A percentile compares a stretch with the other conserved stretches of the same genome.
phyloP scores from a whole-genome alignment of 2,797 vertebrate species.

The Lagocephalus sceleratus region DNA sequence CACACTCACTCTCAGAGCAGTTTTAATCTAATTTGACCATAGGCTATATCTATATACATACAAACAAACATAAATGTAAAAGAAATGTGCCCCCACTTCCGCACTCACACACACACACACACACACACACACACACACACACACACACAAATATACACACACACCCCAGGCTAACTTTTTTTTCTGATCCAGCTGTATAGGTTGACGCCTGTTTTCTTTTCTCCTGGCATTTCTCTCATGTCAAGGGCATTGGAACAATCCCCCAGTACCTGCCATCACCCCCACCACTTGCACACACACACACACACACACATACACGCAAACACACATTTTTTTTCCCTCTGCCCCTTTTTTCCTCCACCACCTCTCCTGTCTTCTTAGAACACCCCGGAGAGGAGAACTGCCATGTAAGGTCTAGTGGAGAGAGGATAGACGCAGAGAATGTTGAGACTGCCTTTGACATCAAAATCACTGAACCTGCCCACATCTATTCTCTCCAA shows the following conservation, averaged over 20 bases:
- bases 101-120: conserved; percentile 3
- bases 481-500: conserved; percentile 68
- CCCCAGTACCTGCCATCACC: conserved; percentile 67
- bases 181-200: conserved; percentile 25
- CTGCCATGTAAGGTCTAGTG: conserved; percentile 76
- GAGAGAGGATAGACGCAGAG: conserved; percentile 69
- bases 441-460: conserved; percentile 66
- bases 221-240: conserved; percentile 54
- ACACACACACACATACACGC: neutral
- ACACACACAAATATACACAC: conserved; percentile 11
- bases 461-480: conserved; percentile 72
- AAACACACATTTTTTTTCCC: conserved; percentile 12
- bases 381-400: conserved; percentile 68
- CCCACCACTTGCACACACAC: conserved; percentile 1
- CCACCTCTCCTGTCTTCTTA: conserved; percentile 61
- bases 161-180: conserved; percentile 19
- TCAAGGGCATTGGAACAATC: conserved; percentile 75
- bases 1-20: conserved; percentile 9
- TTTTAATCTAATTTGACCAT: conserved; percentile 6
- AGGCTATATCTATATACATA: neutral
- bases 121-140: conserved; percentile 6
- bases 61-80: conserved; percentile 6
- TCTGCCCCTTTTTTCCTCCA: conserved; percentile 26
- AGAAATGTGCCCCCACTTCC: neutral
- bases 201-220: conserved; percentile 48